phyloP scores from a whole-genome alignment of 2,113 vertebrate genomes.

The Tenebrosternarchus preto region DNA sequence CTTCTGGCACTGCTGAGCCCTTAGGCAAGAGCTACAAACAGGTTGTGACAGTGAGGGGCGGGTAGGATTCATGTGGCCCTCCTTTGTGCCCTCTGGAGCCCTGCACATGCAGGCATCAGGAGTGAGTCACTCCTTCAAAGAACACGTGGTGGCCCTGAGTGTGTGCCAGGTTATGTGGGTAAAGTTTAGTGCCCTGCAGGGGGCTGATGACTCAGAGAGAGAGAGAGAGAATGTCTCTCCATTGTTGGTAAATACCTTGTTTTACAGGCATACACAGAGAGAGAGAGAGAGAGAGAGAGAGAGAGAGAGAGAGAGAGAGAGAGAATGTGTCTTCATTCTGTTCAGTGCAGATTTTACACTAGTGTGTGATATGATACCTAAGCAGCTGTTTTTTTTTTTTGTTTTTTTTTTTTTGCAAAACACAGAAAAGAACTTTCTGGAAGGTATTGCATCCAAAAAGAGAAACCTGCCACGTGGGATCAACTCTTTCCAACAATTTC shows the following conservation, averaged over 20 bases:
- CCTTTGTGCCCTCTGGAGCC: constrained; percentile 49
- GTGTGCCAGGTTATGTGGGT: constrained; percentile 39
- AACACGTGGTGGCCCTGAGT: constrained; percentile 57
- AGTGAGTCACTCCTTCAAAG: constrained; percentile 62
- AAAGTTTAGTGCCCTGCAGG: constrained; percentile 44
- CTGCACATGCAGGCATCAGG: constrained; percentile 13
- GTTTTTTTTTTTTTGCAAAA: constrained; percentile 10
- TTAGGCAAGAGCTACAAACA: constrained; percentile 53
- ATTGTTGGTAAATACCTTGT: constrained; percentile 42
- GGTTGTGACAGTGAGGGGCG: constrained; percentile 66
- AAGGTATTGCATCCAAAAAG: constrained; percentile 21
- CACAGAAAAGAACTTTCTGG: constrained; percentile 32
- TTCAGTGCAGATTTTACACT: constrained; percentile 18
- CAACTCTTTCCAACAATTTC: constrained; percentile 45
- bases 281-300: constrained; percentile 1
- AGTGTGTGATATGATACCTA: constrained; percentile 5
- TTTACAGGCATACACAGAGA: not conserved
- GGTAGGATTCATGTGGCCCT: constrained; percentile 62
- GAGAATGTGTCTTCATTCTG: not conserved
- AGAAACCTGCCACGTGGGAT: constrained; percentile 29
- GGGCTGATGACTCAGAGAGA: constrained; percentile 64
- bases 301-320: constrained; percentile 1
- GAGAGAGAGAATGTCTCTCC: constrained; percentile 29
- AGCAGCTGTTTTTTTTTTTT: too few species aligned
- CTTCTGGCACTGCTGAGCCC: constrained; percentile 61